These are phyloP conservation scores for Aurelia sp. DNA, from an alignment of 30 jellyfish, hydroid and myxozoan species.

Conservation along the genomic window DNA sequence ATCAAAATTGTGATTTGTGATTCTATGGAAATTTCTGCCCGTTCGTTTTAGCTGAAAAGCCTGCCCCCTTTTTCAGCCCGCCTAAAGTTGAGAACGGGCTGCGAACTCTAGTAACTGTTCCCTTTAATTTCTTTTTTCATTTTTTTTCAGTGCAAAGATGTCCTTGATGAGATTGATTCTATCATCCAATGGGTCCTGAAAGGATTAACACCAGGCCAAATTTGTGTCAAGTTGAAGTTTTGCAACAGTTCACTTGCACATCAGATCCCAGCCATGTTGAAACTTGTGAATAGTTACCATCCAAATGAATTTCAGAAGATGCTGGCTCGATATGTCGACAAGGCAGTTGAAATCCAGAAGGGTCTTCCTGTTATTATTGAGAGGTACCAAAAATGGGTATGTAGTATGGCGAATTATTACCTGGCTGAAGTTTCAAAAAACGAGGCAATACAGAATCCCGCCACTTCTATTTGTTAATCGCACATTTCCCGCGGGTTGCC, in stretches of 20 bases:
- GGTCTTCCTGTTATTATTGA: conserved; percentile 26
- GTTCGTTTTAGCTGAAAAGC: no score
- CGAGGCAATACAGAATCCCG: no score
- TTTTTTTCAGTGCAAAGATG: conserved; percentile 56
- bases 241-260: conserved; percentile 33
- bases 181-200: conserved; percentile 51
- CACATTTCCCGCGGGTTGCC: no score
- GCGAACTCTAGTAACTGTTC: not conserved
- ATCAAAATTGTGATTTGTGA: no score
- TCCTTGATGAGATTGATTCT: conserved; percentile 13
- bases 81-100: no score
- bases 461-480: no score
- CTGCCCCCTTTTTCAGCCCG: no score
- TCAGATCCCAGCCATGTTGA: conserved; percentile 1
- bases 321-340: conserved; percentile 5
- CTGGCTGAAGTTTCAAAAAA: no score
- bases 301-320: not conserved
- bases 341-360: conserved; percentile 16
- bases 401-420: not conserved
- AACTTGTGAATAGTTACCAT: not conserved
- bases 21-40: no score
- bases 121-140: not conserved
- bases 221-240: conserved; percentile 36
- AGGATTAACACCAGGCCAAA: conserved; percentile 58
- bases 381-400: conserved; percentile 23